phyloP scores from a whole-genome alignment of 2,888 invertebrate species.

The Agonopterix alstromeriana region DNA sequence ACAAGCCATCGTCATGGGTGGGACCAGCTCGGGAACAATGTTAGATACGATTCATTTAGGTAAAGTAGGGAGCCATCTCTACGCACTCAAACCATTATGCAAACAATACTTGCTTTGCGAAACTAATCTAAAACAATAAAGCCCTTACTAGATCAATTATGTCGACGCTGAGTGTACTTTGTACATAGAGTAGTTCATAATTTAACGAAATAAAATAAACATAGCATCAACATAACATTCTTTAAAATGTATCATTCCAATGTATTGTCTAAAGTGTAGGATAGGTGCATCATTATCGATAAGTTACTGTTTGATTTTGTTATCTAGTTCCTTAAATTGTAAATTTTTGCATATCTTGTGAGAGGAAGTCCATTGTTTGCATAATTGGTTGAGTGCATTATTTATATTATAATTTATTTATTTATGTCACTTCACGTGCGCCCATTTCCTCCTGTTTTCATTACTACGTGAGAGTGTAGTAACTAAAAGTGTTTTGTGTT shows the following conservation, averaged over 20 bases:
- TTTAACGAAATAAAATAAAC: conserved; percentile 6
- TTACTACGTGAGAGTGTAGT: conserved; percentile 41
- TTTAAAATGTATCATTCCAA: conserved; percentile 75
- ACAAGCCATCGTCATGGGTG: conserved; percentile 76
- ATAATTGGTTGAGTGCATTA: conserved; percentile 50
- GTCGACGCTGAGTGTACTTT: too few species aligned
- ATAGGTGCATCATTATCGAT: conserved; percentile 63
- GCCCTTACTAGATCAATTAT: conserved; percentile 16
- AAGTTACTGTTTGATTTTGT: conserved; percentile 31
- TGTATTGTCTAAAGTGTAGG: conserved; percentile 70
- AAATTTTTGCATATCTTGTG: conserved; percentile 9
- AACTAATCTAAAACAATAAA: conserved; percentile 9
- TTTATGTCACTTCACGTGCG: conserved; percentile 44
- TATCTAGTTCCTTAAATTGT: conserved; percentile 9
- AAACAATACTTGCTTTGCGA: conserved; percentile 26
- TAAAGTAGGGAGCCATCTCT: conserved; percentile 56
- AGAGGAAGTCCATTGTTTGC: conserved; percentile 35
- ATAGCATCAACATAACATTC: conserved; percentile 61
- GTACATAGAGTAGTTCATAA: too few species aligned
- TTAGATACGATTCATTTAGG: conserved; percentile 70
- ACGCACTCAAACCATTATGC: conserved; percentile 49
- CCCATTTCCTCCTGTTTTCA: conserved; percentile 38
- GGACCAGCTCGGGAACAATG: conserved; percentile 76
- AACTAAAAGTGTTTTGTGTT: conserved; percentile 21
- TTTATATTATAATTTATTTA: conserved; percentile 46